Evolutionary conservation across 92 coral and sea anemone species (phyloP).

Genomic region (Epizoanthus illoricatus): DNA sequence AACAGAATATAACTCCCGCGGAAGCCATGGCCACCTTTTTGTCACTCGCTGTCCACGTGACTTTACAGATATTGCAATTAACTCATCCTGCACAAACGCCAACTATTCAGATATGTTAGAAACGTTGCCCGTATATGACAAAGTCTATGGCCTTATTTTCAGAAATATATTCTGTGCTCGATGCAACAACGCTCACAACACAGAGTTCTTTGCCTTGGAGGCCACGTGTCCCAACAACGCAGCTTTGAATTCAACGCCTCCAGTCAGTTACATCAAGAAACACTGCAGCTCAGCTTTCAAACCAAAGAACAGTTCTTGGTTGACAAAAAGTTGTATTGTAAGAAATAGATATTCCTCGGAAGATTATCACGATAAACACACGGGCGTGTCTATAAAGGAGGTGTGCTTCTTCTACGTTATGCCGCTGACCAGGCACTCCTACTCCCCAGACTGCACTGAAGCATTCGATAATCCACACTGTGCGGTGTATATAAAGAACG

Average conservation of each 20-base stretch:
- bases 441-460: too few species aligned
- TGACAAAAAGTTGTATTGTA: background rate
- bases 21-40: background rate
- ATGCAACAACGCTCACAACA: background rate
- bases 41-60: slow-evolving; percentile 7
- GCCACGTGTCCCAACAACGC: background rate
- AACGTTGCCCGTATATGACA: background rate
- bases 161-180: background rate
- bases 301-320: background rate
- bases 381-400: too few species aligned
- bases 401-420: too few species aligned
- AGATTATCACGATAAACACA: background rate
- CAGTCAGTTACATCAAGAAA: background rate
- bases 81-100: background rate
- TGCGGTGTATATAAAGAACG: too few species aligned
- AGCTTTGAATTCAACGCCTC: background rate
- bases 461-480: too few species aligned
- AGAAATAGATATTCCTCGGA: background rate
- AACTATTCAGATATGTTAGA: background rate
- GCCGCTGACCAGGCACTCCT: too few species aligned
- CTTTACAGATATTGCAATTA: background rate
- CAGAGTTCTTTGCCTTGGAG: background rate
- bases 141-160: background rate
- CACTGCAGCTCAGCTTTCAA: background rate
- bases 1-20: background rate